Evolutionary conservation across 2,797 vertebrate genomes (phyloP).

Genomic region (Glossophaga mutica): DNA sequence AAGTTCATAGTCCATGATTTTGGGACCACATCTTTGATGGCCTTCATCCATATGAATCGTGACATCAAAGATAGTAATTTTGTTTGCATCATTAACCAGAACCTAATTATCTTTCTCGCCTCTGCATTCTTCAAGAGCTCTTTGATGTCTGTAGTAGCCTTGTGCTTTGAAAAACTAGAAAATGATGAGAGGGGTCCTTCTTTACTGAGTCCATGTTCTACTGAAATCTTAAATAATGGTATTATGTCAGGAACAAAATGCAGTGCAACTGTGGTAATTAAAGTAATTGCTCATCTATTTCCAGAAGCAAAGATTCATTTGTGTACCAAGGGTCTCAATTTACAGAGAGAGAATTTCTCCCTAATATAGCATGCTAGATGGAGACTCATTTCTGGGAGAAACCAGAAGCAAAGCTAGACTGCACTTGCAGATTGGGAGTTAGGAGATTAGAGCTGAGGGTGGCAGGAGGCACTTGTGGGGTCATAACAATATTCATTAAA

Average conservation of each 20-base stretch:
- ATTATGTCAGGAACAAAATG: constrained; percentile 39
- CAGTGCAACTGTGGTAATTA: constrained; percentile 6
- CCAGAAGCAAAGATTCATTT: background rate
- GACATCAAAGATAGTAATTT: constrained; percentile 64
- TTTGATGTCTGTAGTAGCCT: constrained; percentile 59
- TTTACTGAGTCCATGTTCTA: constrained; percentile 11
- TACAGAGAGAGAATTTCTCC: background rate
- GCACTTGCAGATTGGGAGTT: background rate
- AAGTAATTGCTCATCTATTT: constrained; percentile 33
- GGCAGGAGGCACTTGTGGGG: background rate
- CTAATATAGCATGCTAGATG: background rate
- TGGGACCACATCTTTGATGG: background rate
- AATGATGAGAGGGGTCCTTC: background rate
- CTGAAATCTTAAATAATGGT: constrained; percentile 40
- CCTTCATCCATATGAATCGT: constrained; percentile 54
- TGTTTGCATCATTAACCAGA: constrained; percentile 37
- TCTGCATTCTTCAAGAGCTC: constrained; percentile 41
- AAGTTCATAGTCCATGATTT: constrained; percentile 18
- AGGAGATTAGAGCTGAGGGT: background rate
- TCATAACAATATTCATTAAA: background rate
- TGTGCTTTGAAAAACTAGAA: constrained; percentile 7
- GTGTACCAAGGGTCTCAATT: background rate
- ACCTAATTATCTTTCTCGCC: constrained; percentile 41
- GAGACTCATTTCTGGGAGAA: constrained; percentile 29
- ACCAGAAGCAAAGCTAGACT: background rate